phyloP scores from a whole-genome alignment of 1,140 invertebrate species.

The Cryptotermes secundus region DNA sequence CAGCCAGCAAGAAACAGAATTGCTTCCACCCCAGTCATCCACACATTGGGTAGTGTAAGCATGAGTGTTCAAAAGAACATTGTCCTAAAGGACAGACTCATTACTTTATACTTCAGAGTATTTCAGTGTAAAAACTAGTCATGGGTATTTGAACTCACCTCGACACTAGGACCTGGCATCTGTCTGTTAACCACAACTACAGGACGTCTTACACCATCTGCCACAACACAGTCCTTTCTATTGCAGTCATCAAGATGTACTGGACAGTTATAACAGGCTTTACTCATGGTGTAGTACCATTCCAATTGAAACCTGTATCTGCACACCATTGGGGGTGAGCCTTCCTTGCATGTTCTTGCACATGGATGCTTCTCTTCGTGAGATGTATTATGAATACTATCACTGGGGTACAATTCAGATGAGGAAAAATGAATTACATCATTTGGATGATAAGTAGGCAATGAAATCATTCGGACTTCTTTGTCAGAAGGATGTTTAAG shows the following conservation, averaged over 20 bases:
- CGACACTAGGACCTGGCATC: conserved; percentile 81
- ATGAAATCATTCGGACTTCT: neutral
- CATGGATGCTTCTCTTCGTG: conserved; percentile 50
- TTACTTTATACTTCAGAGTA: too few relatives aligned
- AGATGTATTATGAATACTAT: neutral
- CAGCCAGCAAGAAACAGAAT: too few relatives aligned
- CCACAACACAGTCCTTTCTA: conserved; percentile 75
- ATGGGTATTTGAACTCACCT: conserved; percentile 55
- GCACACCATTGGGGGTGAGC: conserved; percentile 62
- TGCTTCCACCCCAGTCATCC: too few relatives aligned
- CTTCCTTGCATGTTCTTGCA: conserved; percentile 53
- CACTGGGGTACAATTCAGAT: neutral
- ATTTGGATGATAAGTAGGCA: neutral
- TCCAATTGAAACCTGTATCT: conserved; percentile 71
- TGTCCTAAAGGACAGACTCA: too few relatives aligned
- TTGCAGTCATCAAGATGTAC: conserved; percentile 72
- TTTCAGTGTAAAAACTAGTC: neutral
- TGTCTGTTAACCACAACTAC: conserved; percentile 80
- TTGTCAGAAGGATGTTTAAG: too few relatives aligned
- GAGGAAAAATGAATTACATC: neutral
- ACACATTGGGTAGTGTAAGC: too few relatives aligned
- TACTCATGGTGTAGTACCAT: conserved; percentile 80
- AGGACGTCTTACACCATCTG: conserved; percentile 72
- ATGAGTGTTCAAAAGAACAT: too few relatives aligned
- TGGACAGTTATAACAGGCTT: conserved; percentile 85